These are phyloP conservation scores for Mastigias papua DNA, from an alignment of 30 jellyfish, hydroid and myxozoan genomes.

Conservation along the genomic window DNA sequence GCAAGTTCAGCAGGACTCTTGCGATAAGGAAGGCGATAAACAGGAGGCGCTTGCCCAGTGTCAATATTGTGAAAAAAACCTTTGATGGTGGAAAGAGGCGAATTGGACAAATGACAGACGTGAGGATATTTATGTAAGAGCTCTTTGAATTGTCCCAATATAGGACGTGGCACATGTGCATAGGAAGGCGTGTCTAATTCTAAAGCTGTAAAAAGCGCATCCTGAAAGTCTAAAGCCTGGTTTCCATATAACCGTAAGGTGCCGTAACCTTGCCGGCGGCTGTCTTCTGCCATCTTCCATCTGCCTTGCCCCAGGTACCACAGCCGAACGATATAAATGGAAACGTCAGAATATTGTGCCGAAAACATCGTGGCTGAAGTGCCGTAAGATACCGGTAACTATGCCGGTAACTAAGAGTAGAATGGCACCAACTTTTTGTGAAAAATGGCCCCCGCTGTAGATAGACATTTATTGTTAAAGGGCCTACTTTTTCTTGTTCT, in stretches of 20 bases:
- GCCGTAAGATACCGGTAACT: conserved; percentile 23
- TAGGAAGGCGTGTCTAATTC: conserved; percentile 42
- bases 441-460: neutral
- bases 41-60: conserved; percentile 59
- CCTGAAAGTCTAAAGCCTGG: neutral
- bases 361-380: too few species aligned
- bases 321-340: neutral
- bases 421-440: conserved; percentile 40
- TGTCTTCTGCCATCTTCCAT: too few species aligned
- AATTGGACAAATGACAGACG: conserved; percentile 43
- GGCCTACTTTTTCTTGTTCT: conserved; percentile 1
- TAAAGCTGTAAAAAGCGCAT: conserved; percentile 20
- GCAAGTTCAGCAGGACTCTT: conserved; percentile 59
- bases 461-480: neutral
- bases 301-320: neutral
- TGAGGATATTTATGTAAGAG: conserved; percentile 40
- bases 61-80: conserved; percentile 48
- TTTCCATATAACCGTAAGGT: too few species aligned
- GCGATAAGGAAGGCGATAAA: conserved; percentile 57
- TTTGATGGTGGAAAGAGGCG: conserved; percentile 43
- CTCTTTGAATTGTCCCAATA: neutral
- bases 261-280: too few species aligned
- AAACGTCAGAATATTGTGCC: too few species aligned
- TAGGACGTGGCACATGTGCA: conserved; percentile 33
- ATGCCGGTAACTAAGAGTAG: too few species aligned